These are phyloP conservation scores for Lepidurus couesii DNA, from an alignment of 1,140 invertebrate genomes.

Conservation along the genomic window DNA sequence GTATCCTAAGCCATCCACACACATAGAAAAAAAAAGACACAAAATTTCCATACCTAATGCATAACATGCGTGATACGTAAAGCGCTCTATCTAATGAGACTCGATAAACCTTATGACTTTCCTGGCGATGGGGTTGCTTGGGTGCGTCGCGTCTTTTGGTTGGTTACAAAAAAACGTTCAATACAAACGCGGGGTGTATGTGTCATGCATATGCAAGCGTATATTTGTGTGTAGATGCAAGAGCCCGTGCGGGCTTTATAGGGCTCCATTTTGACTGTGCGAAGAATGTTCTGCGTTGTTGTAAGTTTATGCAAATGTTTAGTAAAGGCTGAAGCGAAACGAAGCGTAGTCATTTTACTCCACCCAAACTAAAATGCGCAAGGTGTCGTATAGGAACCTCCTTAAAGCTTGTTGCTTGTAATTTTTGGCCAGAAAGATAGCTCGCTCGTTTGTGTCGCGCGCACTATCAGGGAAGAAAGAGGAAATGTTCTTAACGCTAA, in stretches of 20 bases:
- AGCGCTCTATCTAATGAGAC: not conserved
- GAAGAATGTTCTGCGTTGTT: not conserved
- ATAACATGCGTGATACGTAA: not conserved
- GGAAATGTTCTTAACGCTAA: not conserved
- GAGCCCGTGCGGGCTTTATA: not conserved
- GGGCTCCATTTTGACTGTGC: not conserved
- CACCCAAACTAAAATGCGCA: not conserved
- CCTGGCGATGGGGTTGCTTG: not conserved
- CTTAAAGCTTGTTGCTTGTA: not conserved
- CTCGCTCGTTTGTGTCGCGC: not conserved
- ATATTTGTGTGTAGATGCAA: too few species aligned
- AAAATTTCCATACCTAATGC: not conserved
- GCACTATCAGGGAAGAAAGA: not conserved
- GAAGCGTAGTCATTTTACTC: not conserved
- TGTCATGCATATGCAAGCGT: not conserved
- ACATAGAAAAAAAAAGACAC: not conserved
- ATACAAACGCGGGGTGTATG: not conserved
- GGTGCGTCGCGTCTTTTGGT: not conserved
- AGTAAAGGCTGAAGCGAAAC: not conserved
- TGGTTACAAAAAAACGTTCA: not conserved
- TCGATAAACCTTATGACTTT: not conserved
- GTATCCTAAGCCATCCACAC: not conserved
- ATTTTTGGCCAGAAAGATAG: not conserved
- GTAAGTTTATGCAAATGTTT: not conserved
- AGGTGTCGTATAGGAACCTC: not conserved